These are phyloP conservation scores for Sebastes trivittatus DNA, from an alignment of 2,797 vertebrate genomes.

Conservation along the genomic window DNA sequence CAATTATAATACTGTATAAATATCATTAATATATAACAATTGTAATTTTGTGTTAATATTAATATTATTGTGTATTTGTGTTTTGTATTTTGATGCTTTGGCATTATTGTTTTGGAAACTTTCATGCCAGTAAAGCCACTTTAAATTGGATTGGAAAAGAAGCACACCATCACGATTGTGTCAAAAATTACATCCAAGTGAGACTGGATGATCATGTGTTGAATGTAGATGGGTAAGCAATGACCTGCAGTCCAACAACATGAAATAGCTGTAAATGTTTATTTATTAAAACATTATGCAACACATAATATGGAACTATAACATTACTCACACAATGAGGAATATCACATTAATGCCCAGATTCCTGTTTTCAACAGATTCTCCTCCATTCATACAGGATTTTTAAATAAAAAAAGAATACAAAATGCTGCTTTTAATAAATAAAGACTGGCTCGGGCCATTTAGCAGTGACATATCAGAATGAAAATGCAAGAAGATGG, in stretches of 20 bases:
- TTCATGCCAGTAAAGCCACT: too few relatives aligned
- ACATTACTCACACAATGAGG: conserved; percentile 1
- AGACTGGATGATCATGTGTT: not conserved
- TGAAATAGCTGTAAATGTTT: not conserved
- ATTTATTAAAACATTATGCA: conserved; percentile 36
- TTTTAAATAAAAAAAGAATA: conserved; percentile 7
- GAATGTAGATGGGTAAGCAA: not conserved
- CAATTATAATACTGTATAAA: too few relatives aligned
- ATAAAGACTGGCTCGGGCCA: conserved; percentile 10
- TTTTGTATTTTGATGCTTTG: too few relatives aligned
- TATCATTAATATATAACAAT: too few relatives aligned
- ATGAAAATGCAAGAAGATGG: conserved; percentile 9
- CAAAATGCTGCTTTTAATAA: conserved; percentile 32
- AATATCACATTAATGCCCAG: conserved; percentile 11
- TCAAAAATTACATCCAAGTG: too few relatives aligned
- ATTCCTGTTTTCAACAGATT: not conserved
- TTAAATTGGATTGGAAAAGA: too few relatives aligned
- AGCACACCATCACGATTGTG: too few relatives aligned
- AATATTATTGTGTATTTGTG: too few relatives aligned
- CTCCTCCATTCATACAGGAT: not conserved
- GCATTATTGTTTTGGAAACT: too few relatives aligned
- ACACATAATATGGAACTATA: conserved; percentile 7
- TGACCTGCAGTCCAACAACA: not conserved
- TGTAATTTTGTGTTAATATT: too few relatives aligned
- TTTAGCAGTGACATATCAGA: not conserved